These are phyloP conservation scores for Epirrhoe tristata DNA, from an alignment of 2,888 invertebrate species.

Conservation along the genomic window DNA sequence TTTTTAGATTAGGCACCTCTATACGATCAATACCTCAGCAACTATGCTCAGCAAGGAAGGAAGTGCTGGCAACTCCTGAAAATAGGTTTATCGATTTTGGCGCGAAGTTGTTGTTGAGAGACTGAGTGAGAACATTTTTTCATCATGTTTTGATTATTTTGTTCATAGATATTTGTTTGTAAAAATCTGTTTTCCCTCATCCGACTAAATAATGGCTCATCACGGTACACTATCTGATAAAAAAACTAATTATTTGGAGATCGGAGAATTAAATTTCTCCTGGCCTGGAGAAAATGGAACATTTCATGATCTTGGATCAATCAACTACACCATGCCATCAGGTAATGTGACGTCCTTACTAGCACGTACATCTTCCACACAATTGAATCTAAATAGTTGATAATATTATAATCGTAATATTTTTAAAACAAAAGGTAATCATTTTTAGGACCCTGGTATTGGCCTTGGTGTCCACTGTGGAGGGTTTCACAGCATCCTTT, in stretches of 20 bases:
- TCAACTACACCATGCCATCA: conserved; percentile 80
- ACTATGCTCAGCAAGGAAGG: too few species aligned
- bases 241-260: conserved; percentile 73
- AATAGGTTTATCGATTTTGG: too few species aligned
- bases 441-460: conserved; percentile 85
- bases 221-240: conserved; percentile 62
- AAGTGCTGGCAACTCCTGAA: too few species aligned
- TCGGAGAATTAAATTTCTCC: conserved; percentile 78
- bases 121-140: not conserved
- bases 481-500: conserved; percentile 90
- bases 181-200: not conserved
- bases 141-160: not conserved
- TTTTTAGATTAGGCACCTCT: not conserved
- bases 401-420: too few species aligned
- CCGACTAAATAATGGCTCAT: conserved; percentile 57
- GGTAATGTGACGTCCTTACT: conserved; percentile 54
- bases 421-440: too few species aligned
- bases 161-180: not conserved
- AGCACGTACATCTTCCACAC: not conserved
- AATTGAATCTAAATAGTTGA: too few species aligned
- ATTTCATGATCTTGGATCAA: conserved; percentile 72
- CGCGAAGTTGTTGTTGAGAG: not conserved
- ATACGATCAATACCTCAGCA: not conserved
- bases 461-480: conserved; percentile 91
- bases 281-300: conserved; percentile 83